phyloP scores from a whole-genome alignment of 2,888 invertebrate species.

The Tineola bisselliella region DNA sequence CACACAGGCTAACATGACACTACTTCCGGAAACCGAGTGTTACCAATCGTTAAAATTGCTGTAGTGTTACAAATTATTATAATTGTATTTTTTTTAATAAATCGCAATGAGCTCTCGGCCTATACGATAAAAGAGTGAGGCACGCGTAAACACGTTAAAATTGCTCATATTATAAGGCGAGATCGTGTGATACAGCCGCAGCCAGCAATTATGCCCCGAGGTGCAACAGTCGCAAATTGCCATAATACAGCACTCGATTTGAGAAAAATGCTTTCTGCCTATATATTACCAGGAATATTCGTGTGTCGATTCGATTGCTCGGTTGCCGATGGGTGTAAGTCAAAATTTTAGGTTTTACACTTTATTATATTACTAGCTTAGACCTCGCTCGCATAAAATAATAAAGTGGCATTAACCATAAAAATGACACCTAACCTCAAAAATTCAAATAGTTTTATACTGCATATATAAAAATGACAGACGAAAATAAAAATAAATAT shows the following conservation, averaged over 20 bases:
- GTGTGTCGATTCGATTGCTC: too few species aligned
- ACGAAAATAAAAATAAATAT: too few species aligned
- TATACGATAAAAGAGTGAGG: neutral
- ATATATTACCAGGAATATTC: neutral
- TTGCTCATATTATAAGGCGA: slow-evolving; percentile 10
- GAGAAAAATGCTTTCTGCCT: neutral
- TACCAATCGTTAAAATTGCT: too few species aligned
- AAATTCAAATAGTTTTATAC: too few species aligned
- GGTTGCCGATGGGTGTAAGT: neutral
- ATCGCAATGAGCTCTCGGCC: neutral
- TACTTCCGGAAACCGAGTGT: too few species aligned
- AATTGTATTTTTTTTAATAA: too few species aligned
- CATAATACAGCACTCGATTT: neutral
- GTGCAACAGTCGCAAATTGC: slow-evolving; percentile 10
- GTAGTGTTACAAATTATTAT: too few species aligned
- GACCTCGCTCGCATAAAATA: too few species aligned
- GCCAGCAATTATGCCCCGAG: slow-evolving; percentile 5
- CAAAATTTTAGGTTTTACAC: neutral
- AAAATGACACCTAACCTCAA: too few species aligned
- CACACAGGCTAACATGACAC: too few species aligned
- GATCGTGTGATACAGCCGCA: neutral
- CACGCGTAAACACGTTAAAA: slow-evolving; percentile 13
- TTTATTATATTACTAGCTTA: neutral
- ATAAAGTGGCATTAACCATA: too few species aligned
- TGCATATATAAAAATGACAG: too few species aligned